Conservation (phyloP, 2,797 vertebrate genomes). For the Enoplosus armatus region DNA sequence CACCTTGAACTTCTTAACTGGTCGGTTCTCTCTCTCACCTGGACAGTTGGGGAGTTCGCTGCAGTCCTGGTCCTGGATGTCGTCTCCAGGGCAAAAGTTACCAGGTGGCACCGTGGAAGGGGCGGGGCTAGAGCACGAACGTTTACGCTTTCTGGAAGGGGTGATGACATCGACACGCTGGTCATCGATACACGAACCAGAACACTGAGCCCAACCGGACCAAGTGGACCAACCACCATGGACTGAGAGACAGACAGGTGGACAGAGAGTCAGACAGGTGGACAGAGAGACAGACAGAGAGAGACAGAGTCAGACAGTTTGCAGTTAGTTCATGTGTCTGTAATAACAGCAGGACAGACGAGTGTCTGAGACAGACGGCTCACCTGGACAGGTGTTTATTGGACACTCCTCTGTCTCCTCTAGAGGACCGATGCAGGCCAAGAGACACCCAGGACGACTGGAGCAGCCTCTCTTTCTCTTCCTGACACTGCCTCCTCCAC, state of each 20-base stretch:
- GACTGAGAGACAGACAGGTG: slow-evolving; percentile 48
- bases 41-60: slow-evolving; percentile 70
- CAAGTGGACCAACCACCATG: slow-evolving; percentile 71
- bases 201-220: slow-evolving; percentile 60
- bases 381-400: slow-evolving; percentile 60
- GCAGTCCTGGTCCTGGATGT: slow-evolving; percentile 24
- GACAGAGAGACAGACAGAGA: neutral
- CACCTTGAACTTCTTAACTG: rapidly evolving
- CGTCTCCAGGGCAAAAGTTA: slow-evolving; percentile 52
- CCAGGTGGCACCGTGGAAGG: slow-evolving; percentile 64
- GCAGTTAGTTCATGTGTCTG: too few relatives aligned
- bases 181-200: slow-evolving; percentile 41
- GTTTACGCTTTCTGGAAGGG: slow-evolving; percentile 10
- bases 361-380: slow-evolving; percentile 1
- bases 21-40: slow-evolving; percentile 37
- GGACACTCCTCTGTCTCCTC: slow-evolving; percentile 44
- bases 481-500: slow-evolving; percentile 59
- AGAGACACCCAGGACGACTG: slow-evolving; percentile 42
- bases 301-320: neutral
- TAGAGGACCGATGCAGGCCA: slow-evolving; percentile 37
- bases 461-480: slow-evolving; percentile 51
- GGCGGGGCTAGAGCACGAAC: slow-evolving; percentile 63
- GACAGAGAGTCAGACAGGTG: neutral
- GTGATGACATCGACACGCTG: rapidly evolving
- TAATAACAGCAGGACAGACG: too few relatives aligned